Base-by-base conservation (phyloP, 2,888 invertebrate species). In the Hydriomena furcata region DNA sequence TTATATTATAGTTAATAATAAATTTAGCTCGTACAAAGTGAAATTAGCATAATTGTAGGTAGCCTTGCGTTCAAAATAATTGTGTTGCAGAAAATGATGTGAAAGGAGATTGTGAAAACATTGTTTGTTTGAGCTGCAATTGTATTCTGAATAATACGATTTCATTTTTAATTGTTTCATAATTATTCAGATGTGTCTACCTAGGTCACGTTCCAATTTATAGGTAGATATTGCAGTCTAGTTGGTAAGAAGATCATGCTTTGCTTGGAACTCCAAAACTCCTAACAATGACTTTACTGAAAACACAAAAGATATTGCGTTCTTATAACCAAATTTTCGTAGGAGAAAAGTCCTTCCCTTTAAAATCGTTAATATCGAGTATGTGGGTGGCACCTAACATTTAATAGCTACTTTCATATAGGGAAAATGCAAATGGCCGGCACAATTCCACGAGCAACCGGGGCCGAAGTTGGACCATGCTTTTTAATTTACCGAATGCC, bases 401-500 rank as follows among this genome's bases (percentile, higher is more conserved):
- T 57, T 59, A 61, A 66, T 58, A 68, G 61, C 58, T 61, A 65
- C 60, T 70, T 62, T 66, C 66, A 68, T 64, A 66, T 60, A 68
- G 70, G 41, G 70, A 71, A 75, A 77, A 78, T 76, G 76, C 70
- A 76, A 82, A 81, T 75, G 73, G 68, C 61, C 62, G 65, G 60
- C 65, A 68, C 71, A 68, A 77, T 72, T 75, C 66, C 67, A 63
- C 64, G 59, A 58, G 54, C 59, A 52, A 65, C 61, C 64, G 70
- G 63, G 66, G 70, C 53, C 61, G 58, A 72, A 77, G 70, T 73
- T 70, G 63, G 66, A 61, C 69, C 69, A 67, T 76, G 76, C 73
- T 79, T 84, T 83, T 85, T 84, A 82, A 84, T 84, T 82, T 79
- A 79, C 76, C 72, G 71, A 82, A 79, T 76, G 77, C 71, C 70